Evolutionary conservation across 2,888 invertebrate species (phyloP), one percentile per base, ranked within the genome.

Genomic region (Lasioglossum malachurum): DNA sequence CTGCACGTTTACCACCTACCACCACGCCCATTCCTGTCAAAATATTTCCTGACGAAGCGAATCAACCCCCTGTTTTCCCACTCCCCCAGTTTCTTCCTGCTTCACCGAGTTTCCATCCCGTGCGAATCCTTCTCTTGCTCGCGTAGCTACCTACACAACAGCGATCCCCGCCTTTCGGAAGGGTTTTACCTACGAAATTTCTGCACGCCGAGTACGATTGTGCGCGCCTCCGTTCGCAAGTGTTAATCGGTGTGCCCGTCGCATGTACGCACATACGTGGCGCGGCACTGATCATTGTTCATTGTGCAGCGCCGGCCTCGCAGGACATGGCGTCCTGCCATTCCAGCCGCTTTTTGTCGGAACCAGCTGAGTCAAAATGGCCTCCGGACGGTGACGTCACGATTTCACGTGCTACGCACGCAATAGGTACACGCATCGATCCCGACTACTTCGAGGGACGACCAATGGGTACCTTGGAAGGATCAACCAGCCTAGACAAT

Each of bases 291-390:
- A 87, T 92, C 91, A 93, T 93, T 93, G 94, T 93, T 92, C 93
- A 91, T 92, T 93, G 92, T 93, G 71, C 41, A 84, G 86, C 83
- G 81, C 74, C 74, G 78, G 80, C 84, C 85, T 87, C 87, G 89
- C 91, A 91, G 92, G 93, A 94, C 93, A 94, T 93, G 94, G 94
- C 94, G 94, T 93, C 92, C 93, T 93, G 90, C 92, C 91, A 91
- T 90, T 94, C 93, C 87, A 92, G 88, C 89, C 72, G 85, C 88
- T 93, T 92, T 93, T 94, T 94, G 94, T 94, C 90, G 92, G 88
- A 87, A 93, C 94, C 94, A 95, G 94, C 94, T 94, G 94, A 94
- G 95, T 93, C 94, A 95, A 95, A 95, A 95, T 95, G 95, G 95
- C 95, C 94, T 92, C 92, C 93, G 87, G 86, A 75, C 77, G 78